Conservation (phyloP, 2,113 vertebrate species). For the Progne subis region DNA sequence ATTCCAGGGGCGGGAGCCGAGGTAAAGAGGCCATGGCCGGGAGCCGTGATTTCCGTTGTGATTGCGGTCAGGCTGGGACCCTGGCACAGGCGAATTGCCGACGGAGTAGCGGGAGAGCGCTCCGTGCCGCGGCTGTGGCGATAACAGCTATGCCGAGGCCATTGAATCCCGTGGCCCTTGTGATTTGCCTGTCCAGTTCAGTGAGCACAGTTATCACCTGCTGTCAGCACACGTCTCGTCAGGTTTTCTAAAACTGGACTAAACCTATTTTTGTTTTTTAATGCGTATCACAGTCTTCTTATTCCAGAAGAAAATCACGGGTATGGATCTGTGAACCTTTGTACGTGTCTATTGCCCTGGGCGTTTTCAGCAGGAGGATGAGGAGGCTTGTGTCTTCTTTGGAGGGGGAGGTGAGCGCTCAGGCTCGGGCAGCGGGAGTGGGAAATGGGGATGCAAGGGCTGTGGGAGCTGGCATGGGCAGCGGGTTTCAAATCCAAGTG, state of each 20-base stretch:
- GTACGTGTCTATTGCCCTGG: not conserved
- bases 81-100: fast-evolving
- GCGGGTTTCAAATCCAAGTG: no score
- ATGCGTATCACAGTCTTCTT: not conserved
- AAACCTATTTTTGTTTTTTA: not conserved
- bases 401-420: not conserved
- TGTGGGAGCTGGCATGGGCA: not conserved
- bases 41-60: not conserved
- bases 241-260: not conserved
- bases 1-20: not conserved
- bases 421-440: not conserved
- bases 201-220: not conserved
- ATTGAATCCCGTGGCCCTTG: not conserved
- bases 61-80: not conserved
- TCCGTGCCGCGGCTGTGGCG: no score
- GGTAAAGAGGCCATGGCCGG: not conserved
- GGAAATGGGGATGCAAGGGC: no score
- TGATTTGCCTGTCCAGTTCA: not conserved
- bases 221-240: not conserved
- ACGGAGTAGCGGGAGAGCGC: not conserved
- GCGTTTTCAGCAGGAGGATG: not conserved
- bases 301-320: not conserved
- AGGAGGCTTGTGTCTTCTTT: not conserved
- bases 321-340: not conserved
- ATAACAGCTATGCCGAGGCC: not conserved